Evolutionary conservation across 2,797 vertebrate genomes (phyloP).

Genomic region (Simalia tracyae): DNA sequence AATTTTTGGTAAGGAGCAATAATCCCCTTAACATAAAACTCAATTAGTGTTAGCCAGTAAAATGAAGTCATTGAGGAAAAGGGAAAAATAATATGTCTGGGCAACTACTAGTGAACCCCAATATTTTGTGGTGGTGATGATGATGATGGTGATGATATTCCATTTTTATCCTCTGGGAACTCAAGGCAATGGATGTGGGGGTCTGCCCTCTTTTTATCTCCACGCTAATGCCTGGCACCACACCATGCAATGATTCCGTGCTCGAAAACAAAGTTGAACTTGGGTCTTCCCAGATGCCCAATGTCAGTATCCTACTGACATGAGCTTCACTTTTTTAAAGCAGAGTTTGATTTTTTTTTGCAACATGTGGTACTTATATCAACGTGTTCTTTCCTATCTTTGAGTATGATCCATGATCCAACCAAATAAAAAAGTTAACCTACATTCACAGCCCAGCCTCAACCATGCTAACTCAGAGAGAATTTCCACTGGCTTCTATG

Average conservation of each 20-base stretch:
- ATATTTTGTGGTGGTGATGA: no score
- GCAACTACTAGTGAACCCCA: no score
- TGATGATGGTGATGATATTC: no score
- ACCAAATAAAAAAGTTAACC: neutral
- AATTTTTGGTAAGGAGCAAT: neutral
- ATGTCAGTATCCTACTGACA: neutral
- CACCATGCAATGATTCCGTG: neutral
- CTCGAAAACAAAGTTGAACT: neutral
- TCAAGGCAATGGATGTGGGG: no score
- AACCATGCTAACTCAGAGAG: neutral
- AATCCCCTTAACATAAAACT: neutral
- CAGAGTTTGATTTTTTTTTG: neutral
- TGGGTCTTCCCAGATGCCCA: no score
- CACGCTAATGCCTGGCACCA: neutral
- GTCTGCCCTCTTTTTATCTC: neutral
- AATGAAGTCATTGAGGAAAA: neutral
- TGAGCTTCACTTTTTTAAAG: neutral
- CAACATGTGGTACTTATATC: neutral
- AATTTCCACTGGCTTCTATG: no score
- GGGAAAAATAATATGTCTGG: no score
- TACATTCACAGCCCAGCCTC: neutral
- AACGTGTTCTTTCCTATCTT: neutral
- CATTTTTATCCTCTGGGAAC: no score
- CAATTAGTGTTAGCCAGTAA: neutral
- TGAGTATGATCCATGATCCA: neutral